Percentiles rank a stretch among this genome's conserved stretches.
Evolutionary conservation across 2,888 invertebrate species (phyloP).

Genomic region (Stramonita haemastoma): DNA sequence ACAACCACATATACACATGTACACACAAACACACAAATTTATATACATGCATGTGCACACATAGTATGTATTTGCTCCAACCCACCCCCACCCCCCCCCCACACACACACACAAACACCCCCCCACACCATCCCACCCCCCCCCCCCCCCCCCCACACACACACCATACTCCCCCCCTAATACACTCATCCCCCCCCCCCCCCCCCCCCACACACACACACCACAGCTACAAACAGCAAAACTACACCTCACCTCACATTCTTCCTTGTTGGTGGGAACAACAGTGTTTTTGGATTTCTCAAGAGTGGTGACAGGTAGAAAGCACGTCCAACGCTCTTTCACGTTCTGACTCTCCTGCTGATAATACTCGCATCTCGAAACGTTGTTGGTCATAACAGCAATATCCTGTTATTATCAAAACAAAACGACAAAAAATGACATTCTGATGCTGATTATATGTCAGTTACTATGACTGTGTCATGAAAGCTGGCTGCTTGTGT

Average conservation of each 20-base stretch:
- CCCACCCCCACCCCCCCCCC: too few relatives aligned
- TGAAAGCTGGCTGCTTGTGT: too few relatives aligned
- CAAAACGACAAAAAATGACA: too few relatives aligned
- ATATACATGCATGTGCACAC: too few relatives aligned
- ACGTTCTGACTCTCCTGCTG: constrained; percentile 73
- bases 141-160: neutral
- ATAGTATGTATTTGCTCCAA: too few relatives aligned
- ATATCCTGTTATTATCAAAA: constrained; percentile 66
- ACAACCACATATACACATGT: too few relatives aligned
- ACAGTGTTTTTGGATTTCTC: constrained; percentile 52
- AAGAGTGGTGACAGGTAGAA: constrained; percentile 58
- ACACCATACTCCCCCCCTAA: neutral
- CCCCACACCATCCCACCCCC: neutral
- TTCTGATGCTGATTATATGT: too few relatives aligned
- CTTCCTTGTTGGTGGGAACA: constrained; percentile 71
- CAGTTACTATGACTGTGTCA: too few relatives aligned
- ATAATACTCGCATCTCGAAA: constrained; percentile 70
- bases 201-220: constrained; percentile 3
- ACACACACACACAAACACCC: neutral
- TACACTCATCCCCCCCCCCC: too few relatives aligned
- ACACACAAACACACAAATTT: too few relatives aligned
- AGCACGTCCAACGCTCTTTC: constrained; percentile 72
- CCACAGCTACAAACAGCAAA: neutral
- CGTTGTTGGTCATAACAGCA: constrained; percentile 74
- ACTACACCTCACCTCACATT: constrained; percentile 69